A percentile compares a stretch with the other conserved stretches of the same genome.
Conservation (phyloP, 2,113 vertebrate species). For the Plestiodon gilberti region DNA sequence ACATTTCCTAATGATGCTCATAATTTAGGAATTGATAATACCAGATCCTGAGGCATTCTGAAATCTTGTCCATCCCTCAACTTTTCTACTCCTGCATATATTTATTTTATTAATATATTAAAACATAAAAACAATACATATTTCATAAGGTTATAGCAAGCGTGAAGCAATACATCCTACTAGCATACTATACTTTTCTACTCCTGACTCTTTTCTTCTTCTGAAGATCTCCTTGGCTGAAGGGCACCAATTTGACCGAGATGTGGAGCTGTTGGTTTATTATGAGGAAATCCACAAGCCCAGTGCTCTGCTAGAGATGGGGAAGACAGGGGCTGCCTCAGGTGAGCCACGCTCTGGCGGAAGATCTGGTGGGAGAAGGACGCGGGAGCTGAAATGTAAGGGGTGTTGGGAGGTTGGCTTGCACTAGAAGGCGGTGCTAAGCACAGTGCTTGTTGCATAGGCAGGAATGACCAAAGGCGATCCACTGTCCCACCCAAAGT, state of each 20-base stretch:
- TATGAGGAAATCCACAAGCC: constrained; percentile 78
- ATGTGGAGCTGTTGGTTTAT: constrained; percentile 83
- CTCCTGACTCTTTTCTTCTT: not conserved
- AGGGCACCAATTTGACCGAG: constrained; percentile 81
- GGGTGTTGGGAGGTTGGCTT: not conserved
- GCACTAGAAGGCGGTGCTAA: no score
- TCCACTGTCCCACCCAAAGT: no score
- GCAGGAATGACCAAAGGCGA: no score
- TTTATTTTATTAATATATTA: no score
- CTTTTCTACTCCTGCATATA: not conserved
- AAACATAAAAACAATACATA: no score
- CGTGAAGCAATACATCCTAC: no score
- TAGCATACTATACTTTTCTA: no score
- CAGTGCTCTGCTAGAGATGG: constrained; percentile 78
- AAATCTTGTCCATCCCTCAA: not conserved
- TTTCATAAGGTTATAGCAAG: no score
- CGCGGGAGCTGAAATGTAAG: not conserved
- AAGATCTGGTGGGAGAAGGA: no score
- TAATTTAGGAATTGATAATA: no score
- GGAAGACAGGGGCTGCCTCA: constrained; percentile 53
- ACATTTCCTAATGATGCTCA: no score
- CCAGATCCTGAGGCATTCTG: no score
- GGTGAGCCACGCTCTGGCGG: constrained; percentile 61
- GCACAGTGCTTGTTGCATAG: not conserved
- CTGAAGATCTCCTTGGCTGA: constrained; percentile 78